Evolutionary conservation across 2,113 vertebrate species (phyloP).

Genomic region (Notiomystis cincta): DNA sequence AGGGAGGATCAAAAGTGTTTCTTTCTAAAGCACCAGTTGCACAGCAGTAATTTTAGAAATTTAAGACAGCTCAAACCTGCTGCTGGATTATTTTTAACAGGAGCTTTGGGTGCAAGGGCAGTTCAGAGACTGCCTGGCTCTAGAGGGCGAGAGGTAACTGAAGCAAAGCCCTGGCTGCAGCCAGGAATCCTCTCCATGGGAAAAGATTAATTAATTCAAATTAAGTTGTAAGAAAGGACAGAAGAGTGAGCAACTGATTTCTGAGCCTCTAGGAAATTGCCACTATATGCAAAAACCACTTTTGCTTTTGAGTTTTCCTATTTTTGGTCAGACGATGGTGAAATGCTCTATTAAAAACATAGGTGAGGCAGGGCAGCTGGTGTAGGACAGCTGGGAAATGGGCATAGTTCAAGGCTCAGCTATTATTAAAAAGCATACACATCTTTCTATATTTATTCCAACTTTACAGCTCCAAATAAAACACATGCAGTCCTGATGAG

Average conservation of each 20-base stretch:
- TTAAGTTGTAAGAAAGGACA: background rate
- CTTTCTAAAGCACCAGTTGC: background rate
- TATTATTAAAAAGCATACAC: slow-evolving; percentile 27
- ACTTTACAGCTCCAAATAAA: slow-evolving; percentile 25
- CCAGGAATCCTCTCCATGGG: background rate
- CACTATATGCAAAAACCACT: background rate
- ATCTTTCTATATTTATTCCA: slow-evolving; percentile 31
- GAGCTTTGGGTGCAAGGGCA: background rate
- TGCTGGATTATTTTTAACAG: slow-evolving; percentile 51
- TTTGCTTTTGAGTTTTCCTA: background rate
- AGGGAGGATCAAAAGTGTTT: background rate
- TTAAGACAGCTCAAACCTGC: background rate
- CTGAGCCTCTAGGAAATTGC: background rate
- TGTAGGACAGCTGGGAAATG: background rate
- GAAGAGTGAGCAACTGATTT: background rate
- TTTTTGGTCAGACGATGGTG: background rate
- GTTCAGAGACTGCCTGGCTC: background rate
- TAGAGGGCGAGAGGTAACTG: background rate
- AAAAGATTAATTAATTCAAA: background rate
- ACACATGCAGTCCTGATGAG: background rate
- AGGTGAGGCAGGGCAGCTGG: slow-evolving; percentile 23
- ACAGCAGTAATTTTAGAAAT: background rate
- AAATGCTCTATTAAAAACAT: background rate
- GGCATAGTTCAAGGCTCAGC: background rate
- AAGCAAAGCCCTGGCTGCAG: background rate